phyloP scores from a whole-genome alignment of 2,888 invertebrate species.

The Choreutis nemorana region DNA sequence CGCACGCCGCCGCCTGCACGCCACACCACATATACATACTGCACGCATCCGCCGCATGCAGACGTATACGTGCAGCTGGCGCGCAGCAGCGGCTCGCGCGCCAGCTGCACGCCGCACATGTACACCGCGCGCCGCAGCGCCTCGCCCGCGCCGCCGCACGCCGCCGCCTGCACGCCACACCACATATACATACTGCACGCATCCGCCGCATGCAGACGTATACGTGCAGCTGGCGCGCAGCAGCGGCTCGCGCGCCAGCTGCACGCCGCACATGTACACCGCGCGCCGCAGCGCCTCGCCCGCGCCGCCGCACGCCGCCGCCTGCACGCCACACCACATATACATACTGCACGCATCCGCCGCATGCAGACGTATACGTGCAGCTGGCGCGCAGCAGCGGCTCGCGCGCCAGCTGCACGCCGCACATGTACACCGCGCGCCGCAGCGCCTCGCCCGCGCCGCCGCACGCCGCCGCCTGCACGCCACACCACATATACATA shows the following conservation, averaged over 20 bases:
- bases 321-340: constrained; percentile 16
- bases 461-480: constrained; percentile 28
- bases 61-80: too few relatives aligned
- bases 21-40: not conserved
- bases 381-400: constrained; percentile 87
- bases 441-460: constrained; percentile 83
- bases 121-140: constrained; percentile 90
- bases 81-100: constrained; percentile 89
- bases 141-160: constrained; percentile 71
- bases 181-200: not conserved
- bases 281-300: constrained; percentile 90
- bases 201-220: not conserved
- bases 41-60: not conserved
- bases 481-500: not conserved
- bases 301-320: constrained; percentile 45
- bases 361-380: too few relatives aligned
- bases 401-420: constrained; percentile 91
- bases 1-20: constrained; percentile 27
- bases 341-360: not conserved
- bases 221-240: constrained; percentile 77
- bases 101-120: constrained; percentile 94
- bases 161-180: constrained; percentile 20
- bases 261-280: constrained; percentile 93
- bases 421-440: constrained; percentile 94
- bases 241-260: constrained; percentile 90